Conservation (phyloP, 1,140 invertebrate species). For the Heliconius himera region DNA sequence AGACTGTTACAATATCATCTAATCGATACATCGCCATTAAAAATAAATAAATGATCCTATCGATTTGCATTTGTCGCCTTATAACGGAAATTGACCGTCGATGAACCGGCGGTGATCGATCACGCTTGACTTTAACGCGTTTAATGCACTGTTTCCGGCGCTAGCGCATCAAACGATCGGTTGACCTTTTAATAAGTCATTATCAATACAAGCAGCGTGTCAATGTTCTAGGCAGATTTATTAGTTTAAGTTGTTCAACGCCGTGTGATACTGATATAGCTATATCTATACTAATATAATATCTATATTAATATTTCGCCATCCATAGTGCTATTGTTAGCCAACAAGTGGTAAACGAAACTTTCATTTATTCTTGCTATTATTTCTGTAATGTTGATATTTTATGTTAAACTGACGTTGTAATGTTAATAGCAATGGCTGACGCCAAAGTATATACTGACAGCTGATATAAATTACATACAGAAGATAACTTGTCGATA, state of each 20-base stretch:
- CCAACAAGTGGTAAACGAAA: no score
- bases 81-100: conserved; percentile 36
- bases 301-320: no score
- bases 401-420: no score
- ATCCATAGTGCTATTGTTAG: no score
- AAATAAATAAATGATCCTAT: conserved; percentile 6
- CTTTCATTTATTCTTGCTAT: background rate
- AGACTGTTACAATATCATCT: no score
- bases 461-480: no score
- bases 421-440: no score
- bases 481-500: no score
- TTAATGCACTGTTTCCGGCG: conserved; percentile 36
- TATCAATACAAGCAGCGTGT: background rate
- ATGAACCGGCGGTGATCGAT: conserved; percentile 38
- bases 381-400: no score
- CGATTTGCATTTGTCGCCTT: conserved; percentile 31
- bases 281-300: no score
- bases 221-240: background rate
- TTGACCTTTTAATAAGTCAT: conserved; percentile 14
- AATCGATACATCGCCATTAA: background rate
- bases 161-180: conserved; percentile 31
- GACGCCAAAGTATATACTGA: no score
- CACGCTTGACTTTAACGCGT: conserved; percentile 35
- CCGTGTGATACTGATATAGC: no score
- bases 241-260: background rate